Percentiles rank a stretch among this genome's conserved stretches.
These are phyloP conservation scores for Spodoptera littoralis DNA, from an alignment of 2,888 invertebrate species.

Conservation along the genomic window DNA sequence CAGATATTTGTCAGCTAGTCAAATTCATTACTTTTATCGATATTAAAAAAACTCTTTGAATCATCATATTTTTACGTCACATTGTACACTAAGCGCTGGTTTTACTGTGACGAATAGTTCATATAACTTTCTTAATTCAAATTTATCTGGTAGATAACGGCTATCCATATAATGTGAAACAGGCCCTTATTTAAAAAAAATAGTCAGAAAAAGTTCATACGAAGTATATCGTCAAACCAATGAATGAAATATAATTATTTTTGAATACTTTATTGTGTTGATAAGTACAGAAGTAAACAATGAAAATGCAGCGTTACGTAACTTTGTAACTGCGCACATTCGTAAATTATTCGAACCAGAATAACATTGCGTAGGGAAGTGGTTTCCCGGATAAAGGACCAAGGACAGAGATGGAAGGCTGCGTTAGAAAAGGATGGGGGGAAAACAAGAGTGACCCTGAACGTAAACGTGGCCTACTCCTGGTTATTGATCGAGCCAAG, in stretches of 20 bases:
- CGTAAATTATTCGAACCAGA: constrained; percentile 16
- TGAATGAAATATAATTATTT: constrained; percentile 1
- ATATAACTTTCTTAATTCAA: too few species aligned
- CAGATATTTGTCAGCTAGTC: too few species aligned
- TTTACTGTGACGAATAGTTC: too few species aligned
- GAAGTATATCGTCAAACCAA: too few species aligned
- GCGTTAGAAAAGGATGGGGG: constrained; percentile 59
- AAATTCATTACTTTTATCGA: too few species aligned
- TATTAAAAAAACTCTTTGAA: too few species aligned
- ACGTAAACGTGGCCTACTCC: constrained; percentile 69
- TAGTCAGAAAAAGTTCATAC: too few species aligned
- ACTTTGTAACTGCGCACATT: constrained; percentile 28
- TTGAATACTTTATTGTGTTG: not conserved
- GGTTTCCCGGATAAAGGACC: constrained; percentile 60
- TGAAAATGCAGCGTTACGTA: constrained; percentile 12
- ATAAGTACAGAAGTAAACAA: constrained; percentile 18
- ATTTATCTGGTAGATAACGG: too few species aligned
- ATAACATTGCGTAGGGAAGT: constrained; percentile 19
- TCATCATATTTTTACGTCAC: too few species aligned
- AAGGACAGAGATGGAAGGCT: constrained; percentile 55
- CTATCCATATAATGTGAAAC: too few species aligned
- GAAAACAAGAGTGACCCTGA: constrained; percentile 79
- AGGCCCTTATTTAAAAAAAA: too few species aligned
- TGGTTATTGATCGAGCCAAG: constrained; percentile 61
- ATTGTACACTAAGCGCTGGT: too few species aligned